A percentile compares a stretch with the other conserved stretches of the same genome.
phyloP scores from a whole-genome alignment of 2,797 vertebrate genomes.

The Neomorphus geoffroyi region DNA sequence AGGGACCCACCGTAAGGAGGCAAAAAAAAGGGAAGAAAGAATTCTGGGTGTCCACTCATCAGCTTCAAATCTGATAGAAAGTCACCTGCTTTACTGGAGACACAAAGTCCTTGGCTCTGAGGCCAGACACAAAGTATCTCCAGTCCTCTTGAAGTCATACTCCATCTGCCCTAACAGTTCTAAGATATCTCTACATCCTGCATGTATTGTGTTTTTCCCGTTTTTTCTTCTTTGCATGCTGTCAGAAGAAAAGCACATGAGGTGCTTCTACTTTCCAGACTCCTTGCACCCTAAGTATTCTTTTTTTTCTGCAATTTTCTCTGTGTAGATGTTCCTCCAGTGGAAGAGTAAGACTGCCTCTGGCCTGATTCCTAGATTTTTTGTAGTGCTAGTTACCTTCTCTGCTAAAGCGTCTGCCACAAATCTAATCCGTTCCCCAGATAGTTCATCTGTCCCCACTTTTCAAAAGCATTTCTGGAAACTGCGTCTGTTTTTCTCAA shows the following conservation, averaged over 20 bases:
- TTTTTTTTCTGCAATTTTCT: not conserved
- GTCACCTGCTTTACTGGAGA: not conserved
- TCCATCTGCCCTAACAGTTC: rapidly evolving
- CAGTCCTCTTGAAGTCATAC: not conserved
- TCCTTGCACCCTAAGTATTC: not conserved
- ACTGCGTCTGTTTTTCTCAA: not conserved
- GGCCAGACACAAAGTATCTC: not conserved
- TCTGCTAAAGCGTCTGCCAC: not conserved
- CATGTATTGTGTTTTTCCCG: not conserved
- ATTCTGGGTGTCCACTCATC: not conserved
- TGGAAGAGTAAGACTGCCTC: not conserved
- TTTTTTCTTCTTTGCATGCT: not conserved
- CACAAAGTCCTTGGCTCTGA: too few species aligned
- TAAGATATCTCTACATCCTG: not conserved
- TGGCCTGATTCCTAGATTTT: not conserved
- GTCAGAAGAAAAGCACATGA: not conserved
- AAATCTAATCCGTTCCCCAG: slow-evolving; percentile 16
- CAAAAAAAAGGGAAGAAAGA: not conserved
- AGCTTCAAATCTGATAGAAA: not conserved
- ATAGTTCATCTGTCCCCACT: not conserved
- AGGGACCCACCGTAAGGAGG: rapidly evolving
- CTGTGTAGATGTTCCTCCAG: not conserved
- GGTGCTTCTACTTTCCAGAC: not conserved
- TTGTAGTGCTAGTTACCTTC: not conserved
- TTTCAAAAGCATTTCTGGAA: slow-evolving; percentile 26